Percentiles rank a stretch among this genome's conserved stretches.
Conservation (phyloP, 2,113 vertebrate genomes). For the pig (Sus scrofa) region T2T-Sscrofa CM000813.6:10879001-10879500, state of each 20-base stretch:
- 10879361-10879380: not conserved
- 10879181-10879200: not conserved
- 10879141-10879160: not conserved
- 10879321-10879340: not conserved
- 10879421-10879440: not conserved
- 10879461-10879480: not conserved
- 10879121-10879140: not conserved
- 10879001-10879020: not conserved
- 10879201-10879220: not conserved
- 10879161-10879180: not conserved
- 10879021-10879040: not conserved
- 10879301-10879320: not conserved
- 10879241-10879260: not conserved
- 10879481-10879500: not conserved
- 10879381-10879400: not conserved
- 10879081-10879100: not conserved
- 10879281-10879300: fast-evolving
- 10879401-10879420: not conserved
- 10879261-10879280: fast-evolving
- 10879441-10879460: not conserved
- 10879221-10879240: not conserved
- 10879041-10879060: slow-evolving; percentile 39
- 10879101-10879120: slow-evolving; percentile 18
- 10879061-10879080: slow-evolving; percentile 65
- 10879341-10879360: not conserved